Percentiles rank a stretch among this genome's conserved stretches.
Conservation (phyloP, 2,888 invertebrate species). For the Eucriotettix oculatus region DNA sequence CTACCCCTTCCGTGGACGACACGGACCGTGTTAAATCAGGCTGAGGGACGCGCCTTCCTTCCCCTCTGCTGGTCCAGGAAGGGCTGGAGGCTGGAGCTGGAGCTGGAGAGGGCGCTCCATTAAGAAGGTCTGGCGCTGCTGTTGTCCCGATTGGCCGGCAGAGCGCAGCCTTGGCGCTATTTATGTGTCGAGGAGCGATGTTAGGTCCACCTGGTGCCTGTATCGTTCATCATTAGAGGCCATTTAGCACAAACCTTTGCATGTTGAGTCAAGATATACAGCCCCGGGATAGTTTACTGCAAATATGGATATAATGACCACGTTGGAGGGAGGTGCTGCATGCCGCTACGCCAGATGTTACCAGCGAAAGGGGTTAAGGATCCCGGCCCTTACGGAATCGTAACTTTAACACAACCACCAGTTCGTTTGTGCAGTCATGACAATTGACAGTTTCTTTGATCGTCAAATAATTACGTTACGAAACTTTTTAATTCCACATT, state of each 20-base stretch:
- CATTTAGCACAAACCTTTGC: constrained; percentile 13
- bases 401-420: too few species aligned
- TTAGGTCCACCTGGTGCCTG: constrained; percentile 21
- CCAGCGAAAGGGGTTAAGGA: background rate
- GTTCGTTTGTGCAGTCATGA: too few species aligned
- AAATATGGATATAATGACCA: constrained; percentile 14
- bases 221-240: constrained; percentile 21
- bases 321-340: background rate
- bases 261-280: constrained; percentile 13
- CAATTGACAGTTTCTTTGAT: too few species aligned
- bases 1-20: background rate
- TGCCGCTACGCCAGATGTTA: background rate
- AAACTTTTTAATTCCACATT: too few species aligned
- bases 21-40: background rate
- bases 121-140: background rate
- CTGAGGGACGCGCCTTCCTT: background rate
- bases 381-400: too few species aligned
- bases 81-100: background rate
- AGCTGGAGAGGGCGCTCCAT: background rate
- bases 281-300: constrained; percentile 12
- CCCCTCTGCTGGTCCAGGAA: too few species aligned
- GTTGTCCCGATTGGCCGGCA: background rate
- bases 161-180: constrained; percentile 6
- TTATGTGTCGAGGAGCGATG: constrained; percentile 17
- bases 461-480: too few species aligned